Evolutionary conservation across 53 echinoderm and acorn worm genomes (phyloP).

Genomic region (Hippasteria phrygiana): DNA sequence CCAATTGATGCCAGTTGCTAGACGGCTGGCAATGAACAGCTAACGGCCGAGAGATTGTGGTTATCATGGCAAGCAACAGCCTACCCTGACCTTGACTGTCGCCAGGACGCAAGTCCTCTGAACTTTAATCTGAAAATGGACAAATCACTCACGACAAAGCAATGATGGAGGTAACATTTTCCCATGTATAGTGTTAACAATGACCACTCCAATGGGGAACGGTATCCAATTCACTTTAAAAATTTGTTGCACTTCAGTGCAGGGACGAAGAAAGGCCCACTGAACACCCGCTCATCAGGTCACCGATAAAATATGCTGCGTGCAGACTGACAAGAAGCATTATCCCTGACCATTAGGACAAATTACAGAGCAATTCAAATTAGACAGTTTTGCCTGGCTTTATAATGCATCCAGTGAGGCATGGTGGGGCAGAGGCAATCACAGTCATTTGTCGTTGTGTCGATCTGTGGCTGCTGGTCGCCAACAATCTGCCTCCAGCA

Average conservation of each 20-base stretch:
- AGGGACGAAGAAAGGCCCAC: neutral
- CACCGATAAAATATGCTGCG: constrained; percentile 8
- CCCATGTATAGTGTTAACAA: neutral
- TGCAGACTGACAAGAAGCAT: constrained; percentile 3
- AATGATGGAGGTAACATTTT: neutral
- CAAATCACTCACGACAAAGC: neutral
- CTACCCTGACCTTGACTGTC: neutral
- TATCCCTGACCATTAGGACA: constrained; percentile 23
- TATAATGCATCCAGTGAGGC: neutral
- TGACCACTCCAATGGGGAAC: neutral
- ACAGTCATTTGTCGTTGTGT: no score
- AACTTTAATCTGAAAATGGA: neutral
- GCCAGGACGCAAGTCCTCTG: neutral
- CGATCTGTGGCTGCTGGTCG: no score
- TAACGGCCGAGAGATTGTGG: no score
- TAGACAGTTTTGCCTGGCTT: constrained; percentile 14
- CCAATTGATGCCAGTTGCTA: no score
- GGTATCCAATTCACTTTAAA: neutral
- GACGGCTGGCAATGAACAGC: no score
- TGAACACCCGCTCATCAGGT: neutral
- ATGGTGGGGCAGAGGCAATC: neutral
- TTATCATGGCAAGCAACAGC: no score
- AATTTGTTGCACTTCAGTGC: constrained; percentile 45
- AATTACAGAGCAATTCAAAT: constrained; percentile 51
- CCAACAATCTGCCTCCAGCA: no score